These are phyloP conservation scores for Enteromius mattozi DNA, from an alignment of 2,797 vertebrate species.

Conservation along the genomic window DNA sequence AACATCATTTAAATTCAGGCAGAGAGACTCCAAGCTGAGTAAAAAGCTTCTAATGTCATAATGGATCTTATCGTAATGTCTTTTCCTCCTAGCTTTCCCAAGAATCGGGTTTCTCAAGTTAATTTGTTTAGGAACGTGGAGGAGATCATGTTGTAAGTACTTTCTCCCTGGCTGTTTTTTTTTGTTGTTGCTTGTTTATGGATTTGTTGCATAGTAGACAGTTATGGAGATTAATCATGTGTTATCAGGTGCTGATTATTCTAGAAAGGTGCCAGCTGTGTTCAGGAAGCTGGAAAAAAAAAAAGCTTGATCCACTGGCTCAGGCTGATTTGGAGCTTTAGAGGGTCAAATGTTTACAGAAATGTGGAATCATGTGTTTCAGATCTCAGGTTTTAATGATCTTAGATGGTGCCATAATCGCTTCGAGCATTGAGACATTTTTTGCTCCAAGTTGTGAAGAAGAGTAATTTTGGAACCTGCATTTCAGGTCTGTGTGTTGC, in stretches of 20 bases:
- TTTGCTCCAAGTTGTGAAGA: conserved; percentile 13
- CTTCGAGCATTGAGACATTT: not conserved
- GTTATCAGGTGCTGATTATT: conserved; percentile 17
- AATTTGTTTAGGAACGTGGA: conserved; percentile 21
- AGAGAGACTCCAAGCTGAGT: conserved; percentile 21
- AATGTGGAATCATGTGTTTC: not conserved
- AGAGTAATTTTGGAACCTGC: conserved; percentile 16
- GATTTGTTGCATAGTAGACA: not conserved
- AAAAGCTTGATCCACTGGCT: not conserved
- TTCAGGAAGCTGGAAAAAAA: conserved; percentile 3
- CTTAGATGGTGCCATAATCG: not conserved
- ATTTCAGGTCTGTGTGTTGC: conserved; percentile 18
- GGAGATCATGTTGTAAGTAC: conserved; percentile 13
- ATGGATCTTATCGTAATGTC: conserved; percentile 34
- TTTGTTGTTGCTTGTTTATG: not conserved
- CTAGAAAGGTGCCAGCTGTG: not conserved
- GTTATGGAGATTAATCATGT: conserved; percentile 4
- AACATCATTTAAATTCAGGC: conserved; percentile 15
- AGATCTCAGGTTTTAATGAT: not conserved
- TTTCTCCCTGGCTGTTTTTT: conserved; percentile 1
- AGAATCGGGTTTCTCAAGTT: conserved; percentile 19
- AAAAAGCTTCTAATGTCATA: conserved; percentile 42
- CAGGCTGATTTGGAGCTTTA: not conserved
- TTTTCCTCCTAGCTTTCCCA: conserved; percentile 27
- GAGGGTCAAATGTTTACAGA: not conserved